These are phyloP conservation scores for Furcula furcula DNA, from an alignment of 2,888 invertebrate species.

Conservation along the genomic window DNA sequence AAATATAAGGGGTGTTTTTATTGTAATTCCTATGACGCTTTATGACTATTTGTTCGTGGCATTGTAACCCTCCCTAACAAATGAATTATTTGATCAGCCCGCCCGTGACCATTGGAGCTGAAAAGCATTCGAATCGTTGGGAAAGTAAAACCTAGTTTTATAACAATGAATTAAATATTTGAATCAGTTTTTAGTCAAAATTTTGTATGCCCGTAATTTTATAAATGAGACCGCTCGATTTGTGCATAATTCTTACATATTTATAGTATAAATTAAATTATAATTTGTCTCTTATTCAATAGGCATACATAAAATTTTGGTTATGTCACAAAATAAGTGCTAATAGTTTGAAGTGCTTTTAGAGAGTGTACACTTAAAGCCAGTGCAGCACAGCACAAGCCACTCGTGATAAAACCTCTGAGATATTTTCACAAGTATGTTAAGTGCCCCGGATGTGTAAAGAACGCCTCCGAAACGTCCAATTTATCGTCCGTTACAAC, in stretches of 20 bases:
- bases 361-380: constrained; percentile 45
- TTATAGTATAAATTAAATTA: constrained; percentile 26
- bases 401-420: constrained; percentile 32
- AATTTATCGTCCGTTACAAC: constrained; percentile 34
- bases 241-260: constrained; percentile 11
- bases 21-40: no score
- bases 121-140: no score
- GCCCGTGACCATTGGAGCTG: no score
- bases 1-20: no score
- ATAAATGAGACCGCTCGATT: no score
- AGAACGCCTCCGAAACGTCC: constrained; percentile 31
- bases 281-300: constrained; percentile 44
- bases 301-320: constrained; percentile 37
- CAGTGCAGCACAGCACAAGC: constrained; percentile 25
- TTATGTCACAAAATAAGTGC: constrained; percentile 58
- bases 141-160: no score
- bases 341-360: constrained; percentile 56
- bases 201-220: no score
- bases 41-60: no score
- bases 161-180: no score
- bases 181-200: no score
- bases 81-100: no score
- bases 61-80: no score
- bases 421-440: constrained; percentile 48
- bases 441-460: constrained; percentile 43